Conservation (phyloP, 2,797 vertebrate genomes). For the Centroberyx gerrardi region DNA sequence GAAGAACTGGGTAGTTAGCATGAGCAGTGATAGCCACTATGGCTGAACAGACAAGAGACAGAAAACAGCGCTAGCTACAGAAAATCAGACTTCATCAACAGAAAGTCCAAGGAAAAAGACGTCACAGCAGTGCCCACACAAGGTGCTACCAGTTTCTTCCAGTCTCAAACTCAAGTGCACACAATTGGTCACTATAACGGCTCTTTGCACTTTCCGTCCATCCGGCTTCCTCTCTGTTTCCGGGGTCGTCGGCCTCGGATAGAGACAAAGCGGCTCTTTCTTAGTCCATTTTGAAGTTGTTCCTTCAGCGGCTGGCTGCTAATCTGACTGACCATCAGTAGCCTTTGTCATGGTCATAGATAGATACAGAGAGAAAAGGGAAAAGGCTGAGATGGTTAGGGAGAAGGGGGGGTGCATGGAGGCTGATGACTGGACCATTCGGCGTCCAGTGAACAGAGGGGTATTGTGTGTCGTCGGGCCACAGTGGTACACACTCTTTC, state of each 20-base stretch:
- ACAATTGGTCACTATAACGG: constrained; percentile 29
- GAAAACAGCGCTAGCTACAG: no score
- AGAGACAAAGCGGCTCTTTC: constrained; percentile 71
- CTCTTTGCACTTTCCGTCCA: constrained; percentile 24
- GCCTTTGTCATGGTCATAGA: constrained; percentile 60
- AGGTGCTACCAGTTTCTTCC: constrained; percentile 1
- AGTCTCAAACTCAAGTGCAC: constrained; percentile 14
- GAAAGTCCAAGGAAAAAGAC: no score
- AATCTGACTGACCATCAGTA: constrained; percentile 71
- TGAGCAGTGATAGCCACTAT: no score
- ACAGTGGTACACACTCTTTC: constrained; percentile 45
- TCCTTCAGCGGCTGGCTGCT: constrained; percentile 52
- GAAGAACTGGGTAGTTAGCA: no score
- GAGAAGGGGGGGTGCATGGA: constrained; percentile 17
- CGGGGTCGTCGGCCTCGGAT: constrained; percentile 31
- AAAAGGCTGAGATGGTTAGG: constrained; percentile 46
- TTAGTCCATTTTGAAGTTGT: constrained; percentile 56
- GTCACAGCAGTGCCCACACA: background rate
- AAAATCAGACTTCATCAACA: no score
- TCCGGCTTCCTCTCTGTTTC: constrained; percentile 61
- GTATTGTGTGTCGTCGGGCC: constrained; percentile 69
- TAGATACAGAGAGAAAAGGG: constrained; percentile 53
- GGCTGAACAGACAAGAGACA: no score
- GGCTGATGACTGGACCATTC: constrained; percentile 68
- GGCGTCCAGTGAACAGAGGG: constrained; percentile 71